Evolutionary conservation across 2,797 vertebrate genomes (phyloP).

Genomic region (Lagodon rhomboides): DNA sequence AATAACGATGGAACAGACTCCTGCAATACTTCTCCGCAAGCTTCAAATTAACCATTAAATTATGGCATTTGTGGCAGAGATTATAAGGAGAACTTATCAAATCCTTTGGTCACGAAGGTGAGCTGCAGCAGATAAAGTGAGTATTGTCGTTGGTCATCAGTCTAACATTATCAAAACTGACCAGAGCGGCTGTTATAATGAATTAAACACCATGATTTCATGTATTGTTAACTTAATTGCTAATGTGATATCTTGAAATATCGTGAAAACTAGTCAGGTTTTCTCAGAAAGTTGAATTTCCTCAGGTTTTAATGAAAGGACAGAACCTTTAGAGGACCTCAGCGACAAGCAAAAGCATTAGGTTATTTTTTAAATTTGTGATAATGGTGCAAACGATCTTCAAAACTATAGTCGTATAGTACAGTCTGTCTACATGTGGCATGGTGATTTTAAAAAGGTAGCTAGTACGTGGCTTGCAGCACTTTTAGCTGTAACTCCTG

Average conservation of each 20-base stretch:
- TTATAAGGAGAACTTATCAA: slow-evolving; percentile 10
- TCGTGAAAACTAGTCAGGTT: background rate
- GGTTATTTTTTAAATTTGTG: background rate
- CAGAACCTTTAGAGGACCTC: background rate
- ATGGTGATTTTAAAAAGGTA: background rate
- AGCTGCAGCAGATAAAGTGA: slow-evolving; percentile 7
- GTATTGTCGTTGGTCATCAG: background rate
- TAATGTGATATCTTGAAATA: background rate
- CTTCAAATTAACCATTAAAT: background rate
- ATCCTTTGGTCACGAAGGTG: background rate
- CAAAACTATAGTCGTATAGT: too few relatives aligned
- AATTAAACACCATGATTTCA: background rate
- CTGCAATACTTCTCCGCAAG: background rate
- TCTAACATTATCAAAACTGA: background rate
- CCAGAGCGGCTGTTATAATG: background rate
- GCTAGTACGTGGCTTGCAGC: background rate
- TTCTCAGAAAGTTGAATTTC: background rate
- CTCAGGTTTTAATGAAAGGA: too few relatives aligned
- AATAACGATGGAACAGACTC: background rate
- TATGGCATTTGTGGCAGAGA: background rate
- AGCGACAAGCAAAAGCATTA: background rate
- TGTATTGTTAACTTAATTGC: background rate
- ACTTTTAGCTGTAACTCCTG: background rate
- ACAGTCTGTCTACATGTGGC: too few relatives aligned
- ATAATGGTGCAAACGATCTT: background rate